Percentiles rank a stretch among this genome's conserved stretches.
Conservation (phyloP, 2,113 vertebrate genomes). For the Abramis brama region DNA sequence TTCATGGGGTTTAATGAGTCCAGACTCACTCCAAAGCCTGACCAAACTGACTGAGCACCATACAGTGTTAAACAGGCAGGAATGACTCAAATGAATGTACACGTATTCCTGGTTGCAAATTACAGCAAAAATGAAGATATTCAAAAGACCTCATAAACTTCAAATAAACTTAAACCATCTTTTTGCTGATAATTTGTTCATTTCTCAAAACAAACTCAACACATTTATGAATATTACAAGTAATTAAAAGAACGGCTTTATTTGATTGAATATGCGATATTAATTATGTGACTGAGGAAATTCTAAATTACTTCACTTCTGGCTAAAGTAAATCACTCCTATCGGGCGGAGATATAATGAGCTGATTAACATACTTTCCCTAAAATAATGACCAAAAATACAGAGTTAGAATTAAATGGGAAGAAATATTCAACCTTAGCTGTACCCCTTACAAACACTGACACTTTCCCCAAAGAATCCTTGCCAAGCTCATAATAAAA, state of each 20-base stretch:
- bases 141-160: background rate
- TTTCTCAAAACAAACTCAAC: slow-evolving; percentile 13
- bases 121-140: background rate
- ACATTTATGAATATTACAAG: slow-evolving; percentile 6
- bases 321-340: slow-evolving; percentile 37
- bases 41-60: slow-evolving; percentile 36
- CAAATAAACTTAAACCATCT: background rate
- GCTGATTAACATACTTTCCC: slow-evolving; percentile 34
- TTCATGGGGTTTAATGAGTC: slow-evolving; percentile 34
- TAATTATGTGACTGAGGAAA: slow-evolving; percentile 9
- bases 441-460: background rate
- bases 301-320: slow-evolving; percentile 27
- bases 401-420: slow-evolving; percentile 4
- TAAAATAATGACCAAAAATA: slow-evolving; percentile 6
- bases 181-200: slow-evolving; percentile 13
- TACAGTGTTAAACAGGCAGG: background rate
- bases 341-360: slow-evolving; percentile 42
- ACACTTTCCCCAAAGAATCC: background rate
- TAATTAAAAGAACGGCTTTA: slow-evolving; percentile 27
- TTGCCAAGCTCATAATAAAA: background rate
- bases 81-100: background rate
- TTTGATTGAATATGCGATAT: slow-evolving; percentile 3
- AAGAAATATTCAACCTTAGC: slow-evolving; percentile 10
- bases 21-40: slow-evolving; percentile 16
- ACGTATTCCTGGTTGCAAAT: background rate